Evolutionary conservation across 2,797 vertebrate species (phyloP), one percentile per base, ranked within the genome.

Genomic region (Poeciliopsis infans): DNA sequence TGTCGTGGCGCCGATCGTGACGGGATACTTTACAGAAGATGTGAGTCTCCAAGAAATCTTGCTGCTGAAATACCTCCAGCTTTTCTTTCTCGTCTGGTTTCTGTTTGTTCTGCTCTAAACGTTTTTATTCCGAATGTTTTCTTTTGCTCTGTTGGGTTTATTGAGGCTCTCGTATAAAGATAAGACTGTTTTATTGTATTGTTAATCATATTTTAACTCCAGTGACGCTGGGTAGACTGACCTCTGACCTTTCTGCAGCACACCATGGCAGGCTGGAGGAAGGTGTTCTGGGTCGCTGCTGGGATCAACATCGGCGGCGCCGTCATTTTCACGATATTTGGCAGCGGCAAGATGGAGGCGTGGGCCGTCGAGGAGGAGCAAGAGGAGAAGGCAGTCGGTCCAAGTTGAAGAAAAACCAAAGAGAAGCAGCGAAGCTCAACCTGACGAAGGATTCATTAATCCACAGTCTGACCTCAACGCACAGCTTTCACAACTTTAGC

Each of bases 1-100:
- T 43, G 93, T 97, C 8, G 5, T 96, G 45, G 97, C 96, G 7
- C 96, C 97, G 0, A 95, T 96, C 0, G 93, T 80, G 43, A 93
- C 95, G 0, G 97, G 96, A 79, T 92, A 97, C 80, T 95, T 97
- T 16, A 90, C 96, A 66, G 91, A 95, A 87, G 93, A 96, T 80
- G 96, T 97, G 86, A 93, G 95, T 89, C 12, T 70, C 1, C 71
- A n/a, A 61, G 1, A 0, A 6, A 31, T 31, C 15, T 6, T 1
- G 12, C 33, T 33, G 57, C 57, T 33, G 6, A 61, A 13, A n/a
- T 6, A 28, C 55, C 0, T 57, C 12, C 55, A 28, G 15, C 28
- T 57, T 57, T 57, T 57, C 55, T 28, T 5, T 28, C 55, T n/a
- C 1, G 15, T 7, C 57, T 7, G 59, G 59, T 18, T 72, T 57